Evolutionary conservation across 2,888 invertebrate species (phyloP), one percentile per base, ranked within the genome.

Genomic region (Oscheius sp.): DNA sequence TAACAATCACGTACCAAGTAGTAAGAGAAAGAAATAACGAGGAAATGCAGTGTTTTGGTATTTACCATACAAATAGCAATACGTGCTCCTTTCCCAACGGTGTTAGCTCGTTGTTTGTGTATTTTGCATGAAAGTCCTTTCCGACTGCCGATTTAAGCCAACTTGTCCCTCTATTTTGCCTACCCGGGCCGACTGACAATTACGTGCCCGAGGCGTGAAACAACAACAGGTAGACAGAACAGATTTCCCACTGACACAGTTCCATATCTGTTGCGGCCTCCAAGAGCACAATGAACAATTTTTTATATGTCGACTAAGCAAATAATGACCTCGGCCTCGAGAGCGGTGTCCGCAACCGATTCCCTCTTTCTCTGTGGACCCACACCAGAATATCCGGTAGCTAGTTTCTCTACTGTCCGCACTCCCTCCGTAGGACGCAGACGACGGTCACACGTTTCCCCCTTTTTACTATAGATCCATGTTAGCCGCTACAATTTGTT

Each of bases 241-340:
- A 42, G 4, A 42, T 42, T 42, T 42, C 42, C 42, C 7, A 42
- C 42, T 42, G 42, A 42, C 42, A 42, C 42, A 7, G 7, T 42
- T 42, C 42, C 42, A 42, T 42, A 42, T 42, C 42, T 42, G 42
- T 42, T 42, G 42, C 42, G 42, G 42, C 42, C 42, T 42, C 42
- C 42, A 29, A 29, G 50, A 48, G 60, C 60, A 33, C 60, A 48
- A 63, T 63, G 48, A 48, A 48, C 63, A 29, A 63, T 48, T 63
- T 63, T 63, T 63, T 63, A 42, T 60, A 63, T 63, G 63, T 63
- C 63, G 48, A 63, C 63, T 48, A 50, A 63, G 63, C 63, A 63
- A 63, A 63, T 63, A 63, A 63, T 63, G 63, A 63, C 63, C 63
- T 48, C 63, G 50, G 50, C 63, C 63, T 63, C 63, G 10, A 47